Evolutionary conservation across 2,888 invertebrate species (phyloP).

Genomic region (Macaria notata): DNA sequence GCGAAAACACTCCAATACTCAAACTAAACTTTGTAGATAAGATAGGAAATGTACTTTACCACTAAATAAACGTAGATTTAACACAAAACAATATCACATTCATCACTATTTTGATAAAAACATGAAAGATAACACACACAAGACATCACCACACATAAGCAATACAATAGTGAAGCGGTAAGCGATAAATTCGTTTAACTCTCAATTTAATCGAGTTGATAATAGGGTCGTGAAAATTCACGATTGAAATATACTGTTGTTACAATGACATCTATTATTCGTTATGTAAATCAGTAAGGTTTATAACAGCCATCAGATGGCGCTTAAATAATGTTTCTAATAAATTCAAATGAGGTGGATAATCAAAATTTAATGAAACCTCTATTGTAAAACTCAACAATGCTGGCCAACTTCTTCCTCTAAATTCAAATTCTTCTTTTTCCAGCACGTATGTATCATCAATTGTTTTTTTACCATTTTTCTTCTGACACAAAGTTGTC

Average conservation of each 20-base stretch:
- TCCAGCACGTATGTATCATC: conserved; percentile 27
- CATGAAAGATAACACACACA: conserved; percentile 78
- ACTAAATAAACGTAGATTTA: conserved; percentile 67
- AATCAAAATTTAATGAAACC: not conserved
- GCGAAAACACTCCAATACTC: conserved; percentile 47
- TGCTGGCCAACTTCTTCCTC: conserved; percentile 29
- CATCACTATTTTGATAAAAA: conserved; percentile 80
- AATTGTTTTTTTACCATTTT: conserved; percentile 48
- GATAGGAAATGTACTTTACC: conserved; percentile 71
- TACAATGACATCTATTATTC: not conserved
- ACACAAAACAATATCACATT: conserved; percentile 66
- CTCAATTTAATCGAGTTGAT: no score
- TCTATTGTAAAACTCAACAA: not conserved
- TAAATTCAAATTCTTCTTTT: conserved; percentile 39
- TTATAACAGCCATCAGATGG: no score
- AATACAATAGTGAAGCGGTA: conserved; percentile 56
- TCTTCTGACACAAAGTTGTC: conserved; percentile 50
- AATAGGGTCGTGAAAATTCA: conserved; percentile 33
- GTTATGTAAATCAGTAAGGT: no score
- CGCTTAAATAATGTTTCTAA: no score
- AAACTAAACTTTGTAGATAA: conserved; percentile 58
- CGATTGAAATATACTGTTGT: conserved; percentile 1
- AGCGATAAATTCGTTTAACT: not conserved
- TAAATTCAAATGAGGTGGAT: no score
- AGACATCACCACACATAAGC: conserved; percentile 59